Evolutionary conservation across 2,888 invertebrate species (phyloP).

Genomic region (Argyresthia goedartella): DNA sequence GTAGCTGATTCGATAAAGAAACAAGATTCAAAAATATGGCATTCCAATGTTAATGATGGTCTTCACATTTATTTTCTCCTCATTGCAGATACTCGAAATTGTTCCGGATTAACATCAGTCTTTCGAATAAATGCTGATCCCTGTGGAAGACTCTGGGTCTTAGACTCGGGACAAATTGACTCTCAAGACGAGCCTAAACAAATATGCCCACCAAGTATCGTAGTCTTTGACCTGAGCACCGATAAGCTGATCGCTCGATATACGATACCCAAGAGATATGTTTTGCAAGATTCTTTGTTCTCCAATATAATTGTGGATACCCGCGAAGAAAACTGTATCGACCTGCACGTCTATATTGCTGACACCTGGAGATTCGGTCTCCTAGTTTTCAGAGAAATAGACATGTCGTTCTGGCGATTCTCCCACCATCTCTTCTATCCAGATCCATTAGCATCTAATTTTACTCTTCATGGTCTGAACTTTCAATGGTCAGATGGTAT

Average conservation of each 20-base stretch:
- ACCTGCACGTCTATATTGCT: slow-evolving; percentile 75
- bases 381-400: slow-evolving; percentile 73
- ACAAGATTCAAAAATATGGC: no score
- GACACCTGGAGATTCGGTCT: slow-evolving; percentile 79
- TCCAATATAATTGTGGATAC: slow-evolving; percentile 77
- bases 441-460: slow-evolving; percentile 80
- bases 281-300: slow-evolving; percentile 76
- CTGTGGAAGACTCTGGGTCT: slow-evolving; percentile 83
- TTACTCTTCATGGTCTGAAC: slow-evolving; percentile 79
- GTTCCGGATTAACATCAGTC: slow-evolving; percentile 80
- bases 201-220: slow-evolving; percentile 79
- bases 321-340: slow-evolving; percentile 68
- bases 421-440: slow-evolving; percentile 78
- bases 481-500: slow-evolving; percentile 89
- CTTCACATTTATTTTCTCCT: neutral
- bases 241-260: slow-evolving; percentile 74
- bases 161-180: slow-evolving; percentile 84
- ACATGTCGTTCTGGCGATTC: slow-evolving; percentile 73
- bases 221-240: slow-evolving; percentile 78
- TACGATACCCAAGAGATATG: slow-evolving; percentile 74
- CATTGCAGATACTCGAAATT: slow-evolving; percentile 53
- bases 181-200: slow-evolving; percentile 74
- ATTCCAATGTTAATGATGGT: no score
- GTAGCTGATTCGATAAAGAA: neutral
- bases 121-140: slow-evolving; percentile 81